Conservation (phyloP, 37 sponge, comb jelly and placozoan species). For the Ephydatia muelleri region DNA sequence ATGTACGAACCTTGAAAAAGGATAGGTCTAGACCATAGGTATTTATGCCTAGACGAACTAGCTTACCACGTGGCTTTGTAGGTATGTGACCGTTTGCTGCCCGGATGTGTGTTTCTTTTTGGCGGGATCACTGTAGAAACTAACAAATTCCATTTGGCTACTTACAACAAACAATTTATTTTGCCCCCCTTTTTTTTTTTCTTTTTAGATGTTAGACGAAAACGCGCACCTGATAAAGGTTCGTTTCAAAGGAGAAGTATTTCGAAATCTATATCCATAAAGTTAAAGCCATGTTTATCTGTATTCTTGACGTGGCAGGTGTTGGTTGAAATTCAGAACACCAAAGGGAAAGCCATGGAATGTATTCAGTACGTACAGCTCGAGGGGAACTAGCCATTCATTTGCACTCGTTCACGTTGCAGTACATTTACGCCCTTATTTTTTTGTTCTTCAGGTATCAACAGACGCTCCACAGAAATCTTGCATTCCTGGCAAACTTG, state of each 20-base stretch:
- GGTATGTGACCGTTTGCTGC: background rate
- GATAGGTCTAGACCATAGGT: background rate
- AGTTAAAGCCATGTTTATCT: background rate
- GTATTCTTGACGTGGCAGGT: constrained; percentile 20
- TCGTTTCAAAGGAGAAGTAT: background rate
- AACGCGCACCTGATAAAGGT: constrained; percentile 76
- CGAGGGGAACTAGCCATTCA: background rate
- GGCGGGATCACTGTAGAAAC: background rate
- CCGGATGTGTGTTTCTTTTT: background rate
- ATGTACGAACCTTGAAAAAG: background rate
- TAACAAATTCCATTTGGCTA: background rate
- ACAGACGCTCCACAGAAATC: constrained; percentile 84
- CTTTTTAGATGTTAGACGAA: constrained; percentile 69
- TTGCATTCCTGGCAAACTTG: constrained; percentile 71
- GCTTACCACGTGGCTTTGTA: background rate
- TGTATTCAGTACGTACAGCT: constrained; percentile 64
- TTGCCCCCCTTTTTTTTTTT: background rate
- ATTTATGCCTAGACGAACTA: no score
- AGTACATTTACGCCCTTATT: background rate
- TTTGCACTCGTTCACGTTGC: background rate
- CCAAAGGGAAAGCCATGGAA: constrained; percentile 70
- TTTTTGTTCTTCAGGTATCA: constrained; percentile 71
- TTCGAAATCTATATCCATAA: background rate
- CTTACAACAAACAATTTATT: background rate
- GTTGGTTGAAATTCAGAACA: constrained; percentile 62